Conservation (phyloP, 2,888 invertebrate species). For the Esperia sulphurella region DNA sequence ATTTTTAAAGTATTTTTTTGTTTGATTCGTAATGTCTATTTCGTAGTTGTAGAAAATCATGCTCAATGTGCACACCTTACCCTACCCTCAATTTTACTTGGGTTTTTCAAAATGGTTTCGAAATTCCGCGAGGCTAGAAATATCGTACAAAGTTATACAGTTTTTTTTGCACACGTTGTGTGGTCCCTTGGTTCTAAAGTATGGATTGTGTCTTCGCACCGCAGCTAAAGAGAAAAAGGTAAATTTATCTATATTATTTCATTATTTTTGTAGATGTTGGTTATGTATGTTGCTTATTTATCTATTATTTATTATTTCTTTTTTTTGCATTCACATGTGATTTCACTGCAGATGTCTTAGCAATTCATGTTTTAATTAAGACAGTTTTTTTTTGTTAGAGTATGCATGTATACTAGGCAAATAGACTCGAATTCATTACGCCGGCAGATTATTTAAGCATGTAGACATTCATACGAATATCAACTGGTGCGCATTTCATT, state of each 20-base stretch:
- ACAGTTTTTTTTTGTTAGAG: slow-evolving; percentile 21
- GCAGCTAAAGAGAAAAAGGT: slow-evolving; percentile 44
- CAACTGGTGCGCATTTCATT: slow-evolving; percentile 74
- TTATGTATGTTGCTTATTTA: slow-evolving; percentile 77
- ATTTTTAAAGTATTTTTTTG: slow-evolving; percentile 41
- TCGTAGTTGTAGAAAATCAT: slow-evolving; percentile 29
- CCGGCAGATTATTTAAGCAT: slow-evolving; percentile 51
- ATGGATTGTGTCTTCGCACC: slow-evolving; percentile 26
- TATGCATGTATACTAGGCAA: slow-evolving; percentile 55
- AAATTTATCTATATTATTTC: slow-evolving; percentile 46
- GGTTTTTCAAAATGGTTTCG: slow-evolving; percentile 21
- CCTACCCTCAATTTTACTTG: slow-evolving; percentile 37
- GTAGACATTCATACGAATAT: slow-evolving; percentile 31
- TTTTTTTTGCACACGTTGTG: slow-evolving; percentile 20
- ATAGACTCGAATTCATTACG: slow-evolving; percentile 16
- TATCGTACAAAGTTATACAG: slow-evolving; percentile 17
- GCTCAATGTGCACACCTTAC: slow-evolving; percentile 48
- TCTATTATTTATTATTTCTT: slow-evolving; percentile 66
- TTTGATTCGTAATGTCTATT: slow-evolving; percentile 25
- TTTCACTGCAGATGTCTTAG: slow-evolving; percentile 74
- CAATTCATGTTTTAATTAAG: slow-evolving; percentile 63
- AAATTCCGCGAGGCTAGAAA: slow-evolving; percentile 17
- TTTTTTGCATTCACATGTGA: slow-evolving; percentile 78
- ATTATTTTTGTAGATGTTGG: slow-evolving; percentile 59
- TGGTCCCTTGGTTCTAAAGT: slow-evolving; percentile 26